These are phyloP conservation scores for Adelphocoris suturalis DNA, from an alignment of 2,888 invertebrate species.

Conservation along the genomic window DNA sequence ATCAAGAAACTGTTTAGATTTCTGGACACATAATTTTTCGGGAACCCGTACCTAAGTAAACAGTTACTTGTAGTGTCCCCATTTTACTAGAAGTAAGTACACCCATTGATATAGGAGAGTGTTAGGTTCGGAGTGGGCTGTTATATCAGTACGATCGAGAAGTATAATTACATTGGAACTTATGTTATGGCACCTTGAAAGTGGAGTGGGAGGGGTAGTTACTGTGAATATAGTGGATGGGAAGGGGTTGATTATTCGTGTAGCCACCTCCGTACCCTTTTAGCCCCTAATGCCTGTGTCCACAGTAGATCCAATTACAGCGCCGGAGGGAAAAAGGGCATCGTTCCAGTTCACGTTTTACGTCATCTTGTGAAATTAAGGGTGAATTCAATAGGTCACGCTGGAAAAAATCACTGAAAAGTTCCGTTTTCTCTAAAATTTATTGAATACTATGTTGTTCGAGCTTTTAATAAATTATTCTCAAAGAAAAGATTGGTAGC, in stretches of 20 bases:
- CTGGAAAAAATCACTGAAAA: too few species aligned
- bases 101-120: too few species aligned
- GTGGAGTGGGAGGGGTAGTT: not conserved
- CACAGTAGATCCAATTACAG: slow-evolving; percentile 21
- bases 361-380: not conserved
- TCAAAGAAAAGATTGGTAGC: too few species aligned
- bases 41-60: too few species aligned
- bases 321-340: not conserved
- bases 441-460: too few species aligned
- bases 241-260: not conserved
- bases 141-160: slow-evolving; percentile 1
- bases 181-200: not conserved
- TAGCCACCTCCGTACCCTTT: not conserved
- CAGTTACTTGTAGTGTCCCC: too few species aligned
- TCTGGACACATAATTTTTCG: too few species aligned
- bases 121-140: not conserved
- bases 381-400: not conserved
- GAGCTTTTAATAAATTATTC: too few species aligned
- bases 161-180: not conserved
- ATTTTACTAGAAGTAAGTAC: too few species aligned
- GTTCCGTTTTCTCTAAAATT: too few species aligned
- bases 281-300: slow-evolving; percentile 16
- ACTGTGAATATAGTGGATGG: not conserved
- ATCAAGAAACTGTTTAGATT: too few species aligned
- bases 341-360: not conserved